These are phyloP conservation scores for Eucera pruinosa DNA, from an alignment of 2,888 invertebrate species.

Conservation along the genomic window DNA sequence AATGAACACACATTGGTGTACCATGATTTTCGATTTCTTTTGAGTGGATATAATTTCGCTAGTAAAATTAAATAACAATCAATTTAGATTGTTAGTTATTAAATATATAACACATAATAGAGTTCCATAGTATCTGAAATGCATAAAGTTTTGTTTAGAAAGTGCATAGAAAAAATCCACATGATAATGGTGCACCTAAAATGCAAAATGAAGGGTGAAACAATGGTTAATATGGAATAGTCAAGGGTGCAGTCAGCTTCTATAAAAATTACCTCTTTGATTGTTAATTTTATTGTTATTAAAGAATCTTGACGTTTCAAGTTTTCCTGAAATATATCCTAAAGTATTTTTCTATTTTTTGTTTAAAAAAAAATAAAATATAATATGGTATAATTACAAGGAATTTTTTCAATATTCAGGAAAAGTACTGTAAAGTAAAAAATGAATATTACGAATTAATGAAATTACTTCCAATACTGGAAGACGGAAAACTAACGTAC, in stretches of 20 bases:
- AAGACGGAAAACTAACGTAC: background rate
- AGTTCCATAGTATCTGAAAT: constrained; percentile 35
- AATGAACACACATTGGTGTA: constrained; percentile 57
- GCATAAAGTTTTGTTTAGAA: background rate
- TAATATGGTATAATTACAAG: no score
- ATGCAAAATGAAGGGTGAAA: constrained; percentile 20
- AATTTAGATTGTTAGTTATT: constrained; percentile 1
- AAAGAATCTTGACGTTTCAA: constrained; percentile 33
- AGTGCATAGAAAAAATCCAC: constrained; percentile 2
- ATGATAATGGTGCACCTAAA: constrained; percentile 31
- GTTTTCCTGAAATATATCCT: no score
- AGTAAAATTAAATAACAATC: background rate
- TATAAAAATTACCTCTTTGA: constrained; percentile 31
- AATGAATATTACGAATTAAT: no score
- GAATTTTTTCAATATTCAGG: no score
- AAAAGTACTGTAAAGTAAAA: no score
- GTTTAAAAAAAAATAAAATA: no score
- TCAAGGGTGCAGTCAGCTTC: constrained; percentile 13
- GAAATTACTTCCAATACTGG: background rate
- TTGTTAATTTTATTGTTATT: constrained; percentile 2
- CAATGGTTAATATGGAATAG: background rate
- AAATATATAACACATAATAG: constrained; percentile 1
- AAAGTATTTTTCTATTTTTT: no score
- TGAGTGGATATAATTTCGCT: background rate
- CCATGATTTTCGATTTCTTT: constrained; percentile 22